phyloP scores from a whole-genome alignment of 2,797 vertebrate species.

The Helicolenus hilgendorfi region DNA sequence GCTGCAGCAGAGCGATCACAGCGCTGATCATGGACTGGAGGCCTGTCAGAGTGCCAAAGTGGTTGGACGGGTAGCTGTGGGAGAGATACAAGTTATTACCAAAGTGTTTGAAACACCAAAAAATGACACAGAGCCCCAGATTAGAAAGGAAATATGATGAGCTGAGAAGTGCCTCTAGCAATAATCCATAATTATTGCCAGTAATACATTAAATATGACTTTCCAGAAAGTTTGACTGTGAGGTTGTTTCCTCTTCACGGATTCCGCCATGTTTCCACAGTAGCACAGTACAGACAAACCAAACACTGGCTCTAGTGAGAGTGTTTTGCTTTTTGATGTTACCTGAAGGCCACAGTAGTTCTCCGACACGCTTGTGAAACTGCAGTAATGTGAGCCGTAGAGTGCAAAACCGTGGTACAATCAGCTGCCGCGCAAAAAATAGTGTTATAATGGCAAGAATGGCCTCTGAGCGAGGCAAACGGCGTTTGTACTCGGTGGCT shows the following conservation, averaged over 20 bases:
- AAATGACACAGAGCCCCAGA: background rate
- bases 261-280: too few species aligned
- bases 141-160: background rate
- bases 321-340: too few species aligned
- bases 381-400: too few species aligned
- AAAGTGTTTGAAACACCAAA: background rate
- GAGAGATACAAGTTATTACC: constrained; percentile 21
- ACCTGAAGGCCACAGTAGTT: too few species aligned
- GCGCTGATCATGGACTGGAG: constrained; percentile 96
- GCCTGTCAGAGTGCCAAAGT: constrained; percentile 95
- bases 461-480: too few species aligned
- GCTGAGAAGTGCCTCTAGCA: background rate
- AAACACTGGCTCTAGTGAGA: too few species aligned
- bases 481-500: too few species aligned
- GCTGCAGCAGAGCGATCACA: constrained; percentile 93
- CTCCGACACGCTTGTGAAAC: too few species aligned
- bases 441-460: too few species aligned
- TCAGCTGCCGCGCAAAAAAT: too few species aligned
- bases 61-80: constrained; percentile 93
- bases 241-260: background rate
- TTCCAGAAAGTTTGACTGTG: background rate
- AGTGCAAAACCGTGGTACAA: too few species aligned
- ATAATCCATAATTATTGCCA: background rate
- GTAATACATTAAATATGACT: background rate
- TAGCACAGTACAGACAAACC: too few species aligned